These are phyloP conservation scores for Pachyrhynchus sulphureomaculatus DNA, from an alignment of 1,140 invertebrate genomes.

Conservation along the genomic window DNA sequence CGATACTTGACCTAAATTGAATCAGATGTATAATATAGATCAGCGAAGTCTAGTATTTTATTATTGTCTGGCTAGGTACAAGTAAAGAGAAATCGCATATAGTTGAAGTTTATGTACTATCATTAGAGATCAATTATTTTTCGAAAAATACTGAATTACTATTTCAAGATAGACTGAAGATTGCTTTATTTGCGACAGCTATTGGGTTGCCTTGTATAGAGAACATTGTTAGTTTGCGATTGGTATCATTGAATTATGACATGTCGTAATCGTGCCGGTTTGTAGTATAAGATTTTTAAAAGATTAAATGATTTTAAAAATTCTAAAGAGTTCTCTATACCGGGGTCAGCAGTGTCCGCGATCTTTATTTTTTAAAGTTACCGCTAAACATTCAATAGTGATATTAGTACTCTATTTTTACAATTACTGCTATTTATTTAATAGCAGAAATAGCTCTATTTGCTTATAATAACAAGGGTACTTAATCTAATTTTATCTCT, in stretches of 20 bases:
- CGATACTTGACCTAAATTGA: conserved; percentile 9
- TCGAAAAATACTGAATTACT: conserved; percentile 8
- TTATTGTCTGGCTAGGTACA: not conserved
- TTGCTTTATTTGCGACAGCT: conserved; percentile 18
- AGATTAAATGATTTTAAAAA: not conserved
- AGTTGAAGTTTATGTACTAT: conserved; percentile 3
- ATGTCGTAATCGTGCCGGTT: not conserved
- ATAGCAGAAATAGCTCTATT: too few relatives aligned
- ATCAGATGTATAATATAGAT: conserved; percentile 16
- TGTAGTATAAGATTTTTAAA: not conserved
- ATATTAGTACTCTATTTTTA: too few relatives aligned
- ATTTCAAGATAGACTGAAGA: conserved; percentile 13
- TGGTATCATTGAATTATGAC: conserved; percentile 6
- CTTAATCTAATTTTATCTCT: too few relatives aligned
- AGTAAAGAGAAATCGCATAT: conserved; percentile 12
- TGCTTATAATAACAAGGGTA: too few relatives aligned
- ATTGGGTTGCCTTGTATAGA: conserved; percentile 15
- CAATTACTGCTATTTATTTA: too few relatives aligned
- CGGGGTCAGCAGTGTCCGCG: too few relatives aligned
- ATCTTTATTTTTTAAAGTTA: too few relatives aligned
- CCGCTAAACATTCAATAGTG: too few relatives aligned
- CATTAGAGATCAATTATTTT: conserved; percentile 18
- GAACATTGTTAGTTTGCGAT: conserved; percentile 14
- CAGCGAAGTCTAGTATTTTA: conserved; percentile 2
- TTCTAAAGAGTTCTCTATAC: too few relatives aligned